These are phyloP conservation scores for Candidula unifasciata DNA, from an alignment of 2,888 invertebrate genomes.

Conservation along the genomic window DNA sequence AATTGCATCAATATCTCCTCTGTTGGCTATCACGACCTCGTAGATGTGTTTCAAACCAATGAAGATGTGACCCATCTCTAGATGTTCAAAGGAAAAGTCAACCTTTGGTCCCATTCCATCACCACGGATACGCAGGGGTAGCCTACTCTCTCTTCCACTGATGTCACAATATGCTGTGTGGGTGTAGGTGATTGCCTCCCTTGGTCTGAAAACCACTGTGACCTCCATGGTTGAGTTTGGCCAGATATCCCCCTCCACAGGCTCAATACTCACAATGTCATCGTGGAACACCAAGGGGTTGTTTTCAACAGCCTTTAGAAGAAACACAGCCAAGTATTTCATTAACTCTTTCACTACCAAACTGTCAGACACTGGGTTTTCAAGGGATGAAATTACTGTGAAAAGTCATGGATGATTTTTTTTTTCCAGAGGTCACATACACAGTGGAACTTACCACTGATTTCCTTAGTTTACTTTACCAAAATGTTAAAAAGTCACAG, in stretches of 20 bases:
- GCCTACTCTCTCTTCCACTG: slow-evolving; percentile 76
- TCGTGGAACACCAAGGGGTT: slow-evolving; percentile 75
- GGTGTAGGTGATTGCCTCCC: slow-evolving; percentile 74
- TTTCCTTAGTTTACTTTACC: no score
- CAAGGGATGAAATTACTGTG: no score
- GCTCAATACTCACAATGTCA: slow-evolving; percentile 76
- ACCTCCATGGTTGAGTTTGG: slow-evolving; percentile 76
- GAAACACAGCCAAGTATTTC: not conserved
- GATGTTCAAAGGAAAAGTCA: slow-evolving; percentile 74
- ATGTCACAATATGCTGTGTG: slow-evolving; percentile 77
- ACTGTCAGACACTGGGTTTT: not conserved
- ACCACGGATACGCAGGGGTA: slow-evolving; percentile 76
- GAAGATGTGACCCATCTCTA: slow-evolving; percentile 78
- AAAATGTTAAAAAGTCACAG: no score
- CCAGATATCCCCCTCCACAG: slow-evolving; percentile 78
- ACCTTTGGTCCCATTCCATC: slow-evolving; percentile 78
- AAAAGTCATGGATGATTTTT: no score
- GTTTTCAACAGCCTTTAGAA: slow-evolving; percentile 67
- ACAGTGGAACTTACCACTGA: no score
- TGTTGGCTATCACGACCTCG: slow-evolving; percentile 77
- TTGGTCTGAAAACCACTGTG: slow-evolving; percentile 76
- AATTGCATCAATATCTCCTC: slow-evolving; percentile 78
- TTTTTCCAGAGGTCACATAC: no score
- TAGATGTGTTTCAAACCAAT: slow-evolving; percentile 77
- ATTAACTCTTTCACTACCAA: not conserved